These are phyloP conservation scores for Catagonus wagneri DNA, from an alignment of 2,113 vertebrate species.

Conservation along the genomic window DNA sequence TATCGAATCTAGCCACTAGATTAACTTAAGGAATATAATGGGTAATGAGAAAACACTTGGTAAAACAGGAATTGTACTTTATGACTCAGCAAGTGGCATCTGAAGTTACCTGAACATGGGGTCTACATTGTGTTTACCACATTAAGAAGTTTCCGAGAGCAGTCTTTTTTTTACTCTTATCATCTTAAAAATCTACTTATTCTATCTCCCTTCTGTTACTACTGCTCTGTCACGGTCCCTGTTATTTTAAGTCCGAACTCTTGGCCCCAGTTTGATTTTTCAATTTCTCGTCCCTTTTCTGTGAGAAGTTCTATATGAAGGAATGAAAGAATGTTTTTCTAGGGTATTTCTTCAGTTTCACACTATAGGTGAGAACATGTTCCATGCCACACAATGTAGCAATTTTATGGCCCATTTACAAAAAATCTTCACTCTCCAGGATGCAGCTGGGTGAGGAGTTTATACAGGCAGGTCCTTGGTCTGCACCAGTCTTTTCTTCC, in stretches of 20 bases:
- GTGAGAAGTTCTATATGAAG: not conserved
- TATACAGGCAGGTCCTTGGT: not conserved
- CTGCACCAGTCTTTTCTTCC: not conserved
- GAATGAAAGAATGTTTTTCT: not conserved
- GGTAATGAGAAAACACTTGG: constrained; percentile 42
- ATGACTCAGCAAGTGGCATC: constrained; percentile 1
- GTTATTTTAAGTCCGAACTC: not conserved
- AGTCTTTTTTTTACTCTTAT: not conserved
- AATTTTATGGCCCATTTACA: not conserved
- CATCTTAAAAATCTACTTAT: not conserved
- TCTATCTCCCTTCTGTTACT: not conserved
- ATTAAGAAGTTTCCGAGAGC: not conserved
- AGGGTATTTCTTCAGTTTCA: not conserved
- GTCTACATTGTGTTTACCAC: not conserved
- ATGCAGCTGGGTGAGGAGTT: not conserved
- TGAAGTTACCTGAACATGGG: not conserved
- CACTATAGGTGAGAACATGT: not conserved
- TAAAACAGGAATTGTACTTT: not conserved
- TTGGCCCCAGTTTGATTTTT: not conserved
- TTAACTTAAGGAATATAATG: constrained; percentile 53
- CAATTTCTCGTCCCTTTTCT: not conserved
- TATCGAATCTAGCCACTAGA: constrained; percentile 44
- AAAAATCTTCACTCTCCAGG: not conserved
- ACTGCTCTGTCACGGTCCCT: not conserved
- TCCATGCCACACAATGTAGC: not conserved